Evolutionary conservation across 1,140 invertebrate species (phyloP).

Genomic region (Penaeus indicus): DNA sequence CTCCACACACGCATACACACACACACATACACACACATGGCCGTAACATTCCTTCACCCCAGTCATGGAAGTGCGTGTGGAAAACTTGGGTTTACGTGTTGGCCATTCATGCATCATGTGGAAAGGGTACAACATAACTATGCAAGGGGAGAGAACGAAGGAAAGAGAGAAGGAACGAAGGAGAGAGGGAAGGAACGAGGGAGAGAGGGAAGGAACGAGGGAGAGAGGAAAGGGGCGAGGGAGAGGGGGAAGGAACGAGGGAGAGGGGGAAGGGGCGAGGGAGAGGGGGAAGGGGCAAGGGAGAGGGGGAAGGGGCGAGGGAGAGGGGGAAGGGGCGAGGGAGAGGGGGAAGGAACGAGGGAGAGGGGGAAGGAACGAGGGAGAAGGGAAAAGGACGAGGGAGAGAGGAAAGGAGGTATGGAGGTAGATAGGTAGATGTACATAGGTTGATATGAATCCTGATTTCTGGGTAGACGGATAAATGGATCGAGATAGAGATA

Average conservation of each 20-base stretch:
- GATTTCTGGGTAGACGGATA: too few species aligned
- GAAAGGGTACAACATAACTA: neutral
- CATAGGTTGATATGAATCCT: too few species aligned
- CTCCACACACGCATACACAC: conserved; percentile 11
- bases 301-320: neutral
- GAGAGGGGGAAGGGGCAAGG: neutral
- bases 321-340: neutral
- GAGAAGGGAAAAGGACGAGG: too few species aligned
- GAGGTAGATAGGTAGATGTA: neutral
- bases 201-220: neutral
- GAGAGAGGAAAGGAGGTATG: neutral
- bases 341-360: neutral
- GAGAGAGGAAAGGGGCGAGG: neutral
- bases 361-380: too few species aligned
- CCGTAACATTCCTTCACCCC: neutral
- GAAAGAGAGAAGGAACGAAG: neutral
- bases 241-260: neutral
- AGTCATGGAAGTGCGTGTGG: neutral
- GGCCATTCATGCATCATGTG: neutral
- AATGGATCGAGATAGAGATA: too few species aligned
- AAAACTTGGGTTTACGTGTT: neutral
- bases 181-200: neutral
- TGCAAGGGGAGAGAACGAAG: neutral
- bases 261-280: neutral
- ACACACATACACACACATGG: neutral